These are phyloP conservation scores for Arctia plantaginis DNA, from an alignment of 2,888 invertebrate species.

Conservation along the genomic window DNA sequence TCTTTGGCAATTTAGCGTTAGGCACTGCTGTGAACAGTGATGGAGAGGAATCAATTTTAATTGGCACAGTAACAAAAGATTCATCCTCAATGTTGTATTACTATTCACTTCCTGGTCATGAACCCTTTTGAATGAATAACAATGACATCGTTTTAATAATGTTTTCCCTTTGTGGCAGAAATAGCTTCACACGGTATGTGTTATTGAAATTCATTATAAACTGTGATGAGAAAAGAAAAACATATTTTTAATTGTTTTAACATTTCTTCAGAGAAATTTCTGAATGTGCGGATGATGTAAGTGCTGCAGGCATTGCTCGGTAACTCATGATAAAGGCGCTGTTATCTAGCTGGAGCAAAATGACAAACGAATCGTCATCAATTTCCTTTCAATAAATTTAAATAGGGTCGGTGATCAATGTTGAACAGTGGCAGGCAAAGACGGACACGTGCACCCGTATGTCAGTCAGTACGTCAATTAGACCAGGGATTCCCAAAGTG, in stretches of 20 bases:
- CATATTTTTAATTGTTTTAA: not conserved
- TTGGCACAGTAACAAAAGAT: conserved; percentile 8
- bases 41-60: conserved; percentile 4
- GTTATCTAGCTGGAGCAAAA: not conserved
- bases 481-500: no score
- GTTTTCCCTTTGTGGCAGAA: not conserved
- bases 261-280: not conserved
- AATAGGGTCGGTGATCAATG: not conserved
- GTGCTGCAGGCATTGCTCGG: not conserved
- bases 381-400: not conserved
- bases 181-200: conserved; percentile 1
- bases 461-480: not conserved
- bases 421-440: not conserved
- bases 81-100: conserved; percentile 6
- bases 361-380: not conserved
- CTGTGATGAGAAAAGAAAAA: not conserved
- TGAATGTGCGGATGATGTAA: not conserved
- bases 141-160: not conserved
- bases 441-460: not conserved
- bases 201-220: not conserved
- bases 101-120: conserved; percentile 8
- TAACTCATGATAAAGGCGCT: not conserved
- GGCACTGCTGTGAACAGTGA: not conserved
- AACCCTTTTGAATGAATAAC: conserved; percentile 3
- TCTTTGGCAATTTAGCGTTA: not conserved